These are phyloP conservation scores for Artemia sinica DNA, from an alignment of 2,888 invertebrate species.

Conservation along the genomic window DNA sequence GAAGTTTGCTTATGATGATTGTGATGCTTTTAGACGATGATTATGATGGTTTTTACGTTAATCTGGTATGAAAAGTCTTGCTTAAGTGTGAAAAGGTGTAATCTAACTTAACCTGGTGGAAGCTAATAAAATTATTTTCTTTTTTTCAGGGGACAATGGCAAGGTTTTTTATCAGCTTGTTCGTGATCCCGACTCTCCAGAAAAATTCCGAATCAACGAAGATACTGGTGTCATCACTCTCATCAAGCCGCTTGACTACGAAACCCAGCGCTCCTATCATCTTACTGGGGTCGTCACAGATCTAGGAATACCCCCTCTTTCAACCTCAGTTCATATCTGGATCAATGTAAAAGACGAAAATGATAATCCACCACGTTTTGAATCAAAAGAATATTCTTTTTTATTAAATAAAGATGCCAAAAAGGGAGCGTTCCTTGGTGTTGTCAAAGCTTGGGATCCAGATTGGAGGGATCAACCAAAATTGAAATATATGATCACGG, in stretches of 20 bases:
- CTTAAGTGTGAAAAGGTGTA: too few species aligned
- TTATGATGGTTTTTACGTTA: too few species aligned
- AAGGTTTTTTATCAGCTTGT: conserved; percentile 51
- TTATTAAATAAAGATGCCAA: conserved; percentile 60
- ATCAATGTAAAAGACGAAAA: conserved; percentile 71
- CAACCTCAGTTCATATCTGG: conserved; percentile 64
- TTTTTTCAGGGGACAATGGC: conserved; percentile 41
- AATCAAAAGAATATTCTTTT: conserved; percentile 59
- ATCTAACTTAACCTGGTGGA: too few species aligned
- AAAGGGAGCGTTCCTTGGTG: conserved; percentile 69
- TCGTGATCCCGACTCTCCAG: conserved; percentile 42
- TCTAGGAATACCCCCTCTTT: conserved; percentile 60
- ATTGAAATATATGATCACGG: conserved; percentile 60
- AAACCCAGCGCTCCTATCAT: conserved; percentile 50
- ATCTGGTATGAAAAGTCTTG: too few species aligned
- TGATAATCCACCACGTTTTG: conserved; percentile 72
- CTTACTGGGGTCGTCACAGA: conserved; percentile 64
- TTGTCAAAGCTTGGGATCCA: conserved; percentile 71
- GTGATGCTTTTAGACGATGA: too few species aligned
- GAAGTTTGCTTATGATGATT: too few species aligned
- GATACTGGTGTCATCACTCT: conserved; percentile 51
- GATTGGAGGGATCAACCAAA: conserved; percentile 57
- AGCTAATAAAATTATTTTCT: conserved; percentile 20
- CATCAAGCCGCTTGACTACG: conserved; percentile 51
- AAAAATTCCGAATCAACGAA: conserved; percentile 58